Evolutionary conservation across 2,113 vertebrate species (phyloP), one percentile per base, ranked within the genome.

Genomic region (Cephalopholis sonnerati): DNA sequence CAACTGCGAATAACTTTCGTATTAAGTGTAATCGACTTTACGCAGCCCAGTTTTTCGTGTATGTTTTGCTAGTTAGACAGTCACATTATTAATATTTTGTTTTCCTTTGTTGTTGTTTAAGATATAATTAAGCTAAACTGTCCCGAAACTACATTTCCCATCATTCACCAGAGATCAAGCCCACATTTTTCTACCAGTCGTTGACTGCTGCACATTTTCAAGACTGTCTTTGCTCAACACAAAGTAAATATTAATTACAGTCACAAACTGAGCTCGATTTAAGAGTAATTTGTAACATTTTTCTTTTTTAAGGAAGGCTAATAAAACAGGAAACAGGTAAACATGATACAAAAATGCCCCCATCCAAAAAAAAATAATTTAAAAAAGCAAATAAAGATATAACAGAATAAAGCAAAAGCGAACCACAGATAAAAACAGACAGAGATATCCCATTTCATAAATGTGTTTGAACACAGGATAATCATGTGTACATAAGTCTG

Each of bases 131-230:
- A 27, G 8, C 7, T 12, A 8, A 20, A 16, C 15, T 13, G 17
- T 15, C 5, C 1, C 2, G 1, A 70, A 76, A 91, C 89, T 79
- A 67, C 83, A 87, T 67, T 73, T 81, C 89, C 83, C 89, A 83
- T 22, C 4, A 79, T 53, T 12, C 51, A 27, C 3, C 22, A 13
- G 1, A 20, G 10, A 22, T 18, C 8, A 25, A 53, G 5, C 18
- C 24, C 24, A 59, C 39, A 57, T 64, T 77, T 74, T 53, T 4
- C 7, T 22, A 16, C 4, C 16, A 16, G 9, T 67, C 46, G 12
- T 17, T 25, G n/a, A 66, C 20, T 32, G 15, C 24, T 71, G 11
- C 58, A 46, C 16, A 64, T 67, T 51, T 29, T 5, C 17, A 46
- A 48, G 16, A 54, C 20, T 58, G 18, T 16, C 6, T 54, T 48